Evolutionary conservation across 2,888 invertebrate species (phyloP).

Genomic region (Hetaerina titia): DNA sequence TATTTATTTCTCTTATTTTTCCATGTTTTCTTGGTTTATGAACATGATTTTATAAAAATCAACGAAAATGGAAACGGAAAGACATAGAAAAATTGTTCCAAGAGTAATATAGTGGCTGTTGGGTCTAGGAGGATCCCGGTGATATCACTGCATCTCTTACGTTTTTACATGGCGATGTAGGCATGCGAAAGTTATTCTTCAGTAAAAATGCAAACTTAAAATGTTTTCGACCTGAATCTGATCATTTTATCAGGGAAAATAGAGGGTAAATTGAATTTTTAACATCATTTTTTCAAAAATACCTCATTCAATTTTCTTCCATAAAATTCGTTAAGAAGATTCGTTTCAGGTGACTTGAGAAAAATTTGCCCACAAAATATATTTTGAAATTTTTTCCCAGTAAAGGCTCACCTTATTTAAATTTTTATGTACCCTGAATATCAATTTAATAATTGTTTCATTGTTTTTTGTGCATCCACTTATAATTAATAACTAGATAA

Average conservation of each 20-base stretch:
- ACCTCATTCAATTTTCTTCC: no score
- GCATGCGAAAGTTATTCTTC: not conserved
- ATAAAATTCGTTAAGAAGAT: no score
- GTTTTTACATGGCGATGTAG: not conserved
- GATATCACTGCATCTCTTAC: not conserved
- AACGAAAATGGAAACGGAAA: not conserved
- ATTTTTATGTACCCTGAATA: no score
- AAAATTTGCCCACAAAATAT: no score
- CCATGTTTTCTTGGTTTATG: not conserved
- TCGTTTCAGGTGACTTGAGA: no score
- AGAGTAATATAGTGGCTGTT: not conserved
- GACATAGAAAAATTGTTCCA: no score
- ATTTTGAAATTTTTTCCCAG: no score
- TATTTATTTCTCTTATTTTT: conserved; percentile 6
- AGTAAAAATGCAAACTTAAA: not conserved
- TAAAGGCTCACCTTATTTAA: no score
- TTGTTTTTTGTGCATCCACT: no score
- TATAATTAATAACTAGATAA: no score
- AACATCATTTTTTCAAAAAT: no score
- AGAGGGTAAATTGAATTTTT: not conserved
- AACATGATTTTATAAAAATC: not conserved
- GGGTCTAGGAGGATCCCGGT: not conserved
- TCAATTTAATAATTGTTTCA: no score
- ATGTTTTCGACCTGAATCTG: not conserved
- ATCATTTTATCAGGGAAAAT: not conserved